Evolutionary conservation across 2,797 vertebrate genomes (phyloP), one percentile per base, ranked within the genome.

Genomic region (Clarias platycephalus): DNA sequence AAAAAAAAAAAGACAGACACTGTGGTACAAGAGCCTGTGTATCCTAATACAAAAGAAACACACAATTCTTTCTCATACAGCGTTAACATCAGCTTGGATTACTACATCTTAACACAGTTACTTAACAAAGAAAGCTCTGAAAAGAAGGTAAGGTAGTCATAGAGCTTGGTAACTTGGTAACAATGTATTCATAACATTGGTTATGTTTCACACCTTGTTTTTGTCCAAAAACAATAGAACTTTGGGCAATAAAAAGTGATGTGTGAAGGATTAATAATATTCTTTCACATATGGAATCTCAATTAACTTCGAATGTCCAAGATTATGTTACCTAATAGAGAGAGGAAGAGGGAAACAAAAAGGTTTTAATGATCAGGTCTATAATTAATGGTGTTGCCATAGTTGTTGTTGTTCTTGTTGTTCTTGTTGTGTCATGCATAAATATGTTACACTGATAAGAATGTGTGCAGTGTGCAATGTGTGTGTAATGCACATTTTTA

Each of bases 221-320:
- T 86, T 86, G 68, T 86, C 82, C 82, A 86, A 86, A 87, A 86
- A 84, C 80, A 82, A 31, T 82, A 84, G 10, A 63, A 85, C 84
- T 85, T 82, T 81, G 66, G 75, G 53, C 76, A 75, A 81, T 63
- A 49, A 26, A 79, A 79, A 18, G 15, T 63, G 22, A 62, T n/a
- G 57, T 34, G 18, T 40, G 31, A 78, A 62, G 57, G 5, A 13
- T 22, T 37, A 34, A 31, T 34, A 58, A 34, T 34, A 34, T 13
- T 20, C 92, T 93, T 91, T 89, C 89, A 90, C 86, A 87, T 87
- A 90, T 90, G 91, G 91, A 92, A 90, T 93, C 89, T 91, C 88
- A 90, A 71, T 91, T 79, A 83, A 80, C 84, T 87, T 67, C 26
- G 53, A 82, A 86, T 86, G 84, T 86, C 88, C 71, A 89, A 81